phyloP scores from a whole-genome alignment of 2,888 invertebrate species.

The Danaus chrysippus region DNA sequence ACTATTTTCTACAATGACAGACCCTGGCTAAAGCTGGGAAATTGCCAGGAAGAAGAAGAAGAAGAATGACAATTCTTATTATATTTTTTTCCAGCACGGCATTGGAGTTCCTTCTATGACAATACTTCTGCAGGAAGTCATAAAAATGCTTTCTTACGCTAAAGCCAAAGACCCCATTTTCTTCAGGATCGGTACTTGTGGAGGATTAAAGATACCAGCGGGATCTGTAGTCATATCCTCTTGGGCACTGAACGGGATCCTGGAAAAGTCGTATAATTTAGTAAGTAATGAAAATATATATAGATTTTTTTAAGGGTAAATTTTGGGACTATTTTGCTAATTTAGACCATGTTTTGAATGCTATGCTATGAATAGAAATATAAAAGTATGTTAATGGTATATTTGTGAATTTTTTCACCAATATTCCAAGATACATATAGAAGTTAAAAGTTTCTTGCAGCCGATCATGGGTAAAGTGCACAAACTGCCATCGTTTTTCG shows the following conservation, averaged over 20 bases:
- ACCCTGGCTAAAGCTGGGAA: no score
- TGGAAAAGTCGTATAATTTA: conserved; percentile 78
- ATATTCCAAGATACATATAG: no score
- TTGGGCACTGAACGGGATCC: conserved; percentile 79
- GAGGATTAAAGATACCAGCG: conserved; percentile 80
- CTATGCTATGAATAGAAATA: no score
- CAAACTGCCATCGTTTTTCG: conserved; percentile 74
- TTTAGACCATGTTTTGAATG: no score
- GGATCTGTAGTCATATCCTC: conserved; percentile 84
- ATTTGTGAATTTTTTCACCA: no score
- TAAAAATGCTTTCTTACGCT: conserved; percentile 84
- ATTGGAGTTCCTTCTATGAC: conserved; percentile 87
- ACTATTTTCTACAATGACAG: neutral
- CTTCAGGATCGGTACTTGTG: conserved; percentile 84
- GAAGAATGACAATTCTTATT: neutral
- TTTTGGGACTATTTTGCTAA: no score
- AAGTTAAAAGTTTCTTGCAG: conserved; percentile 40
- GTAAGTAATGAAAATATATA: conserved; percentile 52
- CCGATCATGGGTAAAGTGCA: conserved; percentile 76
- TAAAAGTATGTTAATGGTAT: no score
- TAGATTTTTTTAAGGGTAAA: no score
- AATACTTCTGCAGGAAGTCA: conserved; percentile 83
- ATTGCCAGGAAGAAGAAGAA: no score
- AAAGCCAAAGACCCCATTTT: conserved; percentile 81
- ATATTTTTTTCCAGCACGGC: conserved; percentile 79